phyloP scores from a whole-genome alignment of 2,113 vertebrate genomes.

The Lycocorax pyrrhopterus region DNA sequence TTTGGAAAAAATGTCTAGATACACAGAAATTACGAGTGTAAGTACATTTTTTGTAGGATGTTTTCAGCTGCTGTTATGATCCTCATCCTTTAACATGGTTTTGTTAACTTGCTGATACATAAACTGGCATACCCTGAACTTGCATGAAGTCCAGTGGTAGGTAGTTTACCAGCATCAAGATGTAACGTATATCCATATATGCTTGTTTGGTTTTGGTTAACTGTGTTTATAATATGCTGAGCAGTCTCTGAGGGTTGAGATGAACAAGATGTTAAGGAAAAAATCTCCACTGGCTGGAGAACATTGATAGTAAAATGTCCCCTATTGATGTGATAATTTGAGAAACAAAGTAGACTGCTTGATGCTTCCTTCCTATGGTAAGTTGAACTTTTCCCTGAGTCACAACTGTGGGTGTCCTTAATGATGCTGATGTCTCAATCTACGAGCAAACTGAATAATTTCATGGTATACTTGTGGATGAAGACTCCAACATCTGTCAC shows the following conservation, averaged over 20 bases:
- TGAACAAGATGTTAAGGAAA: neutral
- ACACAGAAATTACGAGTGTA: neutral
- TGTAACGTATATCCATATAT: neutral
- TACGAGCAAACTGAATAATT: neutral
- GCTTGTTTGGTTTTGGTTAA: neutral
- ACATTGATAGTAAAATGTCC: neutral
- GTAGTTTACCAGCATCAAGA: neutral
- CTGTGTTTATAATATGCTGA: neutral
- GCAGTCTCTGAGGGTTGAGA: neutral
- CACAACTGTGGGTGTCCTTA: neutral
- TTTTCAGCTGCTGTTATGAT: neutral
- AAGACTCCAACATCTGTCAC: neutral
- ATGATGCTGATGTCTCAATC: neutral
- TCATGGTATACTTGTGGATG: neutral
- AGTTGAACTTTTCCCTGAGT: neutral
- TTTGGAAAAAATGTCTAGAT: neutral
- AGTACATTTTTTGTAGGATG: neutral
- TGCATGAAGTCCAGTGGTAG: neutral
- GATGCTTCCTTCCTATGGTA: neutral
- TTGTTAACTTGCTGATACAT: neutral
- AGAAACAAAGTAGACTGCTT: neutral
- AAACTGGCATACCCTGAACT: neutral
- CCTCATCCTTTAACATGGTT: neutral
- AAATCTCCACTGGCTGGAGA: neutral
- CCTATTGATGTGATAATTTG: constrained; percentile 2